Evolutionary conservation across 2,888 invertebrate genomes (phyloP).

Genomic region (Erebia epiphron): DNA sequence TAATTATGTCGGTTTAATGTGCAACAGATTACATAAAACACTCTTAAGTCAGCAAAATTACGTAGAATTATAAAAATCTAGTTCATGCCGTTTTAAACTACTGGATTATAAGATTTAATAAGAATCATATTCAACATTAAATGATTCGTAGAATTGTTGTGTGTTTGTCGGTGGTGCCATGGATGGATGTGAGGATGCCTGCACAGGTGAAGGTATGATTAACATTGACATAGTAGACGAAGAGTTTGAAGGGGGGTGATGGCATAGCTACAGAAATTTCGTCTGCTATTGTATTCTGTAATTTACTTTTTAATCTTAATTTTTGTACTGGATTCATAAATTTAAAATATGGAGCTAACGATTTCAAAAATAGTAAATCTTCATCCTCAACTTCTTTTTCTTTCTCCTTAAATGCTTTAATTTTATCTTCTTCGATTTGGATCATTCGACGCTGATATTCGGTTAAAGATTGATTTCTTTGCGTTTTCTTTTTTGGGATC

Average conservation of each 20-base stretch:
- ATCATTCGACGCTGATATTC: conserved; percentile 1
- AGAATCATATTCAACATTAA: no score
- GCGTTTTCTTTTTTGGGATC: conserved; percentile 4
- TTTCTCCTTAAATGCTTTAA: conserved; percentile 1
- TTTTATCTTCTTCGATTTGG: conserved; percentile 2
- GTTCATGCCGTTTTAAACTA: no score
- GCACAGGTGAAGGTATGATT: conserved; percentile 10
- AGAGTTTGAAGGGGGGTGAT: conserved; percentile 7
- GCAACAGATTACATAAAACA: conserved; percentile 7
- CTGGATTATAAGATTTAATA: no score
- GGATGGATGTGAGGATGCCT: conserved; percentile 8
- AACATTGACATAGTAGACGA: conserved; percentile 6
- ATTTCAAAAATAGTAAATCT: no score
- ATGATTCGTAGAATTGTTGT: no score
- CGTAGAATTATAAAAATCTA: conserved; percentile 8
- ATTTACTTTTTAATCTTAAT: no score
- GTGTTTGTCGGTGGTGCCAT: no score
- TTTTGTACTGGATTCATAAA: no score
- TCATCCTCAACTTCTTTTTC: conserved; percentile 4
- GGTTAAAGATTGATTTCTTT: conserved; percentile 2
- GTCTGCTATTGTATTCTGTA: conserved; percentile 8
- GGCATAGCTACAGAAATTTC: conserved; percentile 6
- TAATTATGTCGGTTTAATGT: conserved; percentile 6
- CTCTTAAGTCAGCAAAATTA: conserved; percentile 5
- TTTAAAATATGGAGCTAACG: no score